phyloP scores from a whole-genome alignment of 2,888 invertebrate genomes.

The Stegophylla sp. region DNA sequence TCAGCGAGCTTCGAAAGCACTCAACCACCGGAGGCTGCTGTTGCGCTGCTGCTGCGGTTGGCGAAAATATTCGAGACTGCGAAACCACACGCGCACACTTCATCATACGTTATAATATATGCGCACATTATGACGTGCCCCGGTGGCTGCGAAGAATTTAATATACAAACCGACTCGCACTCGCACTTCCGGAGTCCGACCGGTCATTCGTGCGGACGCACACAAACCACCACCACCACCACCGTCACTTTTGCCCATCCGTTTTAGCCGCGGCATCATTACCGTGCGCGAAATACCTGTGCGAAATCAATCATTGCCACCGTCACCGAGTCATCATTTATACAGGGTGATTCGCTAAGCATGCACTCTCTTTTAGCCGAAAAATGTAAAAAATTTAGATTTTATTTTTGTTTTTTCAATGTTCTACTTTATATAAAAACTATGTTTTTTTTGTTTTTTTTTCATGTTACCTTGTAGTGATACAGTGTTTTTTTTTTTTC shows the following conservation, averaged over 20 bases:
- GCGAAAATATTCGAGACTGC: conserved; percentile 6
- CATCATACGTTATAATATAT: not conserved
- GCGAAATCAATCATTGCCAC: not conserved
- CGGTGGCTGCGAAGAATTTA: conserved; percentile 34
- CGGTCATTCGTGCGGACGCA: not conserved
- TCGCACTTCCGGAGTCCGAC: not conserved
- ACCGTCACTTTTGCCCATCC: too few relatives aligned
- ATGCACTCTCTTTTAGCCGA: too few relatives aligned
- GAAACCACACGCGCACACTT: not conserved
- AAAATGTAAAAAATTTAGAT: too few relatives aligned
- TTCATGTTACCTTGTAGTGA: too few relatives aligned
- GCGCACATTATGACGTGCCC: not conserved
- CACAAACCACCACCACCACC: too few relatives aligned
- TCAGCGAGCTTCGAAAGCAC: too few relatives aligned
- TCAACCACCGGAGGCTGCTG: not conserved
- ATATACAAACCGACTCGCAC: conserved; percentile 21
- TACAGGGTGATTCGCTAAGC: too few relatives aligned
- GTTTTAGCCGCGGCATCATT: not conserved
- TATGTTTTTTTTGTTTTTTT: too few relatives aligned
- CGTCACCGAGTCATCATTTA: not conserved
- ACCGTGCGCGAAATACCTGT: conserved; percentile 12
- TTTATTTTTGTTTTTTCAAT: too few relatives aligned
- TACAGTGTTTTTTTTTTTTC: too few relatives aligned
- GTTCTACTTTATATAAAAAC: too few relatives aligned
- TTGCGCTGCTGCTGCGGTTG: not conserved